Conservation (phyloP, 2,797 vertebrate species). For the Trichosurus vulpecula region DNA sequence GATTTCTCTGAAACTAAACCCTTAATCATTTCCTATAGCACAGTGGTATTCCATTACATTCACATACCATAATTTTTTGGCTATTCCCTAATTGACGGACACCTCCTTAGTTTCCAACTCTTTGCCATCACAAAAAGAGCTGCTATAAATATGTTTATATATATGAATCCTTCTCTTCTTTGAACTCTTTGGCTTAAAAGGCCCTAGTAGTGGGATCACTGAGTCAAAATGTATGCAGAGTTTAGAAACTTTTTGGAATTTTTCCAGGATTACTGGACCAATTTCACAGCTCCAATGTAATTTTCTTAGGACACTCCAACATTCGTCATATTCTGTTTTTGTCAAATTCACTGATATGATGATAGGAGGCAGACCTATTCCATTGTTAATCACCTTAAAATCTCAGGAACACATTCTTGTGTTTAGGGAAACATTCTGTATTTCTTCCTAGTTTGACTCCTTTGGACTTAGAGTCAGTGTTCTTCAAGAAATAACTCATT, state of each 20-base stretch:
- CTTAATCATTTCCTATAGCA: not conserved
- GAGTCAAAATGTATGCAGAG: not conserved
- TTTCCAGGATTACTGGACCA: not conserved
- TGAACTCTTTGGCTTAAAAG: not conserved
- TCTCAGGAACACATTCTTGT: constrained; percentile 33
- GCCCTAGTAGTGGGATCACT: not conserved
- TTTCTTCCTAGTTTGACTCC: constrained; percentile 41
- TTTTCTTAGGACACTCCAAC: not conserved
- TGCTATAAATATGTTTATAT: not conserved
- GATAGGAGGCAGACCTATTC: not conserved
- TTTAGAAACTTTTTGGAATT: not conserved
- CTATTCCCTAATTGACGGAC: not conserved
- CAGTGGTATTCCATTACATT: not conserved
- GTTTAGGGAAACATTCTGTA: constrained; percentile 24
- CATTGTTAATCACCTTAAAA: constrained; percentile 20
- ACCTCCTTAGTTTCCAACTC: not conserved
- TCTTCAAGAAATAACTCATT: constrained; percentile 7
- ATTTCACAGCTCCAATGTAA: not conserved
- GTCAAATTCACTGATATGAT: not conserved
- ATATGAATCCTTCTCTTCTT: not conserved
- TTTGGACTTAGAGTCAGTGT: constrained; percentile 23
- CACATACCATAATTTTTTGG: not conserved
- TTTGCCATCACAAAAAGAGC: not conserved
- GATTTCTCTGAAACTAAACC: not conserved
- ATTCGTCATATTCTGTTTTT: not conserved